Evolutionary conservation across 2,113 vertebrate species (phyloP).

Genomic region (Marmota flaviventris): DNA sequence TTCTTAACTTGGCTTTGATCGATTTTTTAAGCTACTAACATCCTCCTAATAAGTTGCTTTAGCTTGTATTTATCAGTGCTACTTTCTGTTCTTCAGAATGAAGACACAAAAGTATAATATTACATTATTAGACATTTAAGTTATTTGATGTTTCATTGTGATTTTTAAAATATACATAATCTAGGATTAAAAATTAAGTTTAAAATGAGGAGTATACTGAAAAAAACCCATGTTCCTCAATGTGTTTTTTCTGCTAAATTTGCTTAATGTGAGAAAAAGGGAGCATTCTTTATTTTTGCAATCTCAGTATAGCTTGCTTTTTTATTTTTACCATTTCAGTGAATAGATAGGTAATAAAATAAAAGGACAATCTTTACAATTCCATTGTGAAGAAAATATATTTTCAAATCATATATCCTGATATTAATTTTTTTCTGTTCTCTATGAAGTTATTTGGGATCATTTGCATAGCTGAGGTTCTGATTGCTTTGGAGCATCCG

Average conservation of each 20-base stretch:
- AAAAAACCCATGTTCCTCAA: constrained; percentile 4
- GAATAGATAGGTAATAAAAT: not conserved
- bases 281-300: not conserved
- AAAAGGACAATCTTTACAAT: not conserved
- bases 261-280: not conserved
- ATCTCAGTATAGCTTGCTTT: not conserved
- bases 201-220: not conserved
- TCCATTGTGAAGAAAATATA: not conserved
- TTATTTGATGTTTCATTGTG: not conserved
- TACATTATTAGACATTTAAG: not conserved
- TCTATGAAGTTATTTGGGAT: constrained; percentile 25
- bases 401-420: not conserved
- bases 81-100: not conserved
- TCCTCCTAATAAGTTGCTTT: not conserved
- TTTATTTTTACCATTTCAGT: not conserved
- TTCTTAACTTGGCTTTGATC: not conserved
- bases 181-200: not conserved
- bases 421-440: not conserved
- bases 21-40: not conserved
- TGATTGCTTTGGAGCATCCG: constrained; percentile 57
- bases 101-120: not conserved
- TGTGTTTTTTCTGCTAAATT: not conserved
- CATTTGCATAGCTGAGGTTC: constrained; percentile 45
- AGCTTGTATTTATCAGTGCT: not conserved
- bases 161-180: not conserved